Evolutionary conservation across 2,113 vertebrate species (phyloP).

Genomic region (Pomatorhinus ruficollis): DNA sequence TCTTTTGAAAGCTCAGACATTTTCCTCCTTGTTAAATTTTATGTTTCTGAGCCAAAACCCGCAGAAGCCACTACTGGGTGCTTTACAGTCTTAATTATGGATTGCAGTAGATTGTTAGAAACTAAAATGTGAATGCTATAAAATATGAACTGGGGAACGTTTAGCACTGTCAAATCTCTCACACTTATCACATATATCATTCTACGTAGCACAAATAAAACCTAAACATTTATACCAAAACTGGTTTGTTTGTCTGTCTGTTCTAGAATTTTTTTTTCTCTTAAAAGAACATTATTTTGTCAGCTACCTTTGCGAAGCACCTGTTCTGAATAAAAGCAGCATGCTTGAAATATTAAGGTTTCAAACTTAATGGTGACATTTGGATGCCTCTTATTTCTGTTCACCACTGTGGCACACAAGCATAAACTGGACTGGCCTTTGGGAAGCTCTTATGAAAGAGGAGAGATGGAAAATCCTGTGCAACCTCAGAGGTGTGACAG

Average conservation of each 20-base stretch:
- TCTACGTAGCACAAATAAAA: neutral
- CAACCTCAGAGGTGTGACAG: neutral
- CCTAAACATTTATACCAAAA: neutral
- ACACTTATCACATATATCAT: neutral
- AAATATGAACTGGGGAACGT: neutral
- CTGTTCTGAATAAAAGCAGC: neutral
- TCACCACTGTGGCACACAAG: neutral
- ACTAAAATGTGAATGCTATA: neutral
- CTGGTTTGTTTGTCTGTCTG: neutral
- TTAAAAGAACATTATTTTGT: neutral
- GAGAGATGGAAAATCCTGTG: neutral
- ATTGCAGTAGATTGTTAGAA: neutral
- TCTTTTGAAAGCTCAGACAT: slow-evolving; percentile 5
- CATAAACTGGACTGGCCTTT: neutral
- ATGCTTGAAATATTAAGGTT: neutral
- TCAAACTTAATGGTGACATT: accelerated
- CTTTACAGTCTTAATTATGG: slow-evolving; percentile 30
- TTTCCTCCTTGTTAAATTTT: neutral
- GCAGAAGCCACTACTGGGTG: slow-evolving; percentile 1
- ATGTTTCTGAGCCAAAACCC: slow-evolving; percentile 45
- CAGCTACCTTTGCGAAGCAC: neutral
- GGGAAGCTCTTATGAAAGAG: neutral
- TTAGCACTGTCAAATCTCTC: neutral
- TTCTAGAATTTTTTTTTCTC: neutral
- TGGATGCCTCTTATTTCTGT: neutral